Percentiles rank a stretch among this genome's conserved stretches.
Conservation (phyloP, 2,113 vertebrate genomes). For the Egretta garzetta region DNA sequence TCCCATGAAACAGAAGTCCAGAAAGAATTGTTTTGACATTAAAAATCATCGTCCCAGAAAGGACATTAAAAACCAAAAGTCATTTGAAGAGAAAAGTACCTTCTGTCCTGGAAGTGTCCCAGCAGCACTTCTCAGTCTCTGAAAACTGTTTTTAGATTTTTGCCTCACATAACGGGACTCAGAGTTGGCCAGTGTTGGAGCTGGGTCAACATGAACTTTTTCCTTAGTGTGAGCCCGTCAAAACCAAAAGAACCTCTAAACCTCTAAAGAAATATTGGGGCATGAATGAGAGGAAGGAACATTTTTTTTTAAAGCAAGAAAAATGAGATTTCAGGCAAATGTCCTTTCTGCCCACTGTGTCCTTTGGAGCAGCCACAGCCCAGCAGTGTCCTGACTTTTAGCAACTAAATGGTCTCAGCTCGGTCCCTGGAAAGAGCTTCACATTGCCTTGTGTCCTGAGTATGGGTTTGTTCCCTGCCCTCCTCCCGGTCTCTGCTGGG, state of each 20-base stretch:
- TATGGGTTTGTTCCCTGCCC: background rate
- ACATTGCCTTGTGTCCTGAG: background rate
- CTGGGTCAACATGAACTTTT: background rate
- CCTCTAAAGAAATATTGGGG: background rate
- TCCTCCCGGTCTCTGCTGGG: background rate
- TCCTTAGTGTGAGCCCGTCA: background rate
- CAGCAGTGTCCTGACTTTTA: background rate
- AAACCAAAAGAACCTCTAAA: background rate
- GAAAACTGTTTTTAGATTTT: background rate
- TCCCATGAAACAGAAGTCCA: background rate
- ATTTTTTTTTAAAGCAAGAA: background rate
- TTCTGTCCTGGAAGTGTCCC: background rate
- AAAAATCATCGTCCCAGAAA: background rate
- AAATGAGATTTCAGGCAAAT: background rate
- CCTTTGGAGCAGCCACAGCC: background rate
- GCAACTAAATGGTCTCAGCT: background rate
- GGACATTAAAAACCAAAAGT: background rate
- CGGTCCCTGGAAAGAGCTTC: background rate
- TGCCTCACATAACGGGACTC: background rate
- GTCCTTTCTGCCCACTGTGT: background rate
- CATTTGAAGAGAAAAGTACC: background rate
- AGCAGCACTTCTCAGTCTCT: background rate
- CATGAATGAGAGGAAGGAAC: background rate
- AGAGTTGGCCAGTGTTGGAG: background rate
- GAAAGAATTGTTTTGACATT: background rate